These are phyloP conservation scores for Centruroides sculpturatus DNA, from an alignment of 1,140 invertebrate species.

Conservation along the genomic window DNA sequence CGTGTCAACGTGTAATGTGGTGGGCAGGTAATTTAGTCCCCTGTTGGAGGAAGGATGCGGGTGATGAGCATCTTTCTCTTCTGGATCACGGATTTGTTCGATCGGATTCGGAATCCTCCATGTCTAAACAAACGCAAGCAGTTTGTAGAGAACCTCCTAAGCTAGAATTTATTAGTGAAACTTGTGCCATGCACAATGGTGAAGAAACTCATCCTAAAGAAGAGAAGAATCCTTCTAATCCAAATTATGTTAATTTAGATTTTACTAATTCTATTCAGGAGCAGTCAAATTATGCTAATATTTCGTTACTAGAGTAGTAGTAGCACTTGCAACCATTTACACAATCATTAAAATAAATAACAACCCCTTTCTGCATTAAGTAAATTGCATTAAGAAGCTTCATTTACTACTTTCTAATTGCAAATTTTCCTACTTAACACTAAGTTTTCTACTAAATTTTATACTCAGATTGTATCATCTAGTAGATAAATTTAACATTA, in stretches of 20 bases:
- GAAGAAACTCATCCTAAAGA: neutral
- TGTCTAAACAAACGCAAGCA: neutral
- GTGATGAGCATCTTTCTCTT: neutral
- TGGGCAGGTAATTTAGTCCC: slow-evolving; percentile 14
- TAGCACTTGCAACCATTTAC: no score
- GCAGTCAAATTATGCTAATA: slow-evolving; percentile 20
- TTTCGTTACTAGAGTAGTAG: no score
- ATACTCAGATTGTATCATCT: no score
- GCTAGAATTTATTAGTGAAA: neutral
- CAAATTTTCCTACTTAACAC: no score
- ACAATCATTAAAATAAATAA: no score
- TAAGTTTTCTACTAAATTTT: no score
- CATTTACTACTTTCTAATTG: no score
- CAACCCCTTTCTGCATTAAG: no score
- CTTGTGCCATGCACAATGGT: no score
- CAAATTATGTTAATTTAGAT: neutral
- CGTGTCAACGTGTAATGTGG: slow-evolving; percentile 12
- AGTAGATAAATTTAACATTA: no score
- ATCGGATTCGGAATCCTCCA: neutral
- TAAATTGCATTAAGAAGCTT: no score
- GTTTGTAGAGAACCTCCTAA: neutral
- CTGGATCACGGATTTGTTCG: no score
- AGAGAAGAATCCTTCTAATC: neutral
- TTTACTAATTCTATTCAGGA: neutral
- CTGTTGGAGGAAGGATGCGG: neutral